Conservation (phyloP, 1,140 invertebrate genomes). For the Sminthurides bifidus region DNA sequence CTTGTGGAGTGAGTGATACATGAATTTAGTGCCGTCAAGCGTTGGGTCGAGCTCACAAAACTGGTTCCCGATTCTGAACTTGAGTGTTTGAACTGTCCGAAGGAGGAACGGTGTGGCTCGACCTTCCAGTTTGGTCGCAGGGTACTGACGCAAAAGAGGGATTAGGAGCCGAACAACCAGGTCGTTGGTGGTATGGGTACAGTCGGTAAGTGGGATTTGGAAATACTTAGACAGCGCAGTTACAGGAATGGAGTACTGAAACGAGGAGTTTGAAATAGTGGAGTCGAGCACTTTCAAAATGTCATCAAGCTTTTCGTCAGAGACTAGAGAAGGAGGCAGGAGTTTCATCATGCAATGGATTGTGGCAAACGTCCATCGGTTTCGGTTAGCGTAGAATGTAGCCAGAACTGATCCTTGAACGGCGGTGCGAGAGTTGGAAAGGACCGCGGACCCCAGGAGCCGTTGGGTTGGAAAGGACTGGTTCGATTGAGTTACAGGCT, state of each 20-base stretch:
- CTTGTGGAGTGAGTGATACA: conserved; percentile 7
- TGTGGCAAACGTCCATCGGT: conserved; percentile 23
- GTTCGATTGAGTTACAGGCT: not conserved
- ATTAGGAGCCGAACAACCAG: conserved; percentile 23
- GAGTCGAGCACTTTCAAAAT: not conserved
- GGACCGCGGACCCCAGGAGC: conserved; percentile 18
- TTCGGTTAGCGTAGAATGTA: conserved; percentile 27
- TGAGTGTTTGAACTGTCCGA: no score
- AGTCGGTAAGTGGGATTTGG: conserved; percentile 24
- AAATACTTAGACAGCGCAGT: conserved; percentile 28
- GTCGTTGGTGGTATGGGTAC: conserved; percentile 17
- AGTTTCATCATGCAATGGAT: conserved; percentile 10
- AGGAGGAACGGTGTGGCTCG: no score
- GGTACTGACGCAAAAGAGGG: conserved; percentile 18
- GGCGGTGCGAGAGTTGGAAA: conserved; percentile 24
- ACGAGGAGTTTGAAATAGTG: not conserved
- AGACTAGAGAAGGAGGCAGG: conserved; percentile 18
- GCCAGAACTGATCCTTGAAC: conserved; percentile 17
- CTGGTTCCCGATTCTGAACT: not conserved
- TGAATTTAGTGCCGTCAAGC: not conserved
- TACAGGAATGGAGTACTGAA: conserved; percentile 1
- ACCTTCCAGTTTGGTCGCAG: no score
- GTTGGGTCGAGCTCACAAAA: conserved; percentile 6
- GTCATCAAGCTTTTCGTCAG: not conserved
- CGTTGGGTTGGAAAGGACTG: not conserved